Percentiles rank a stretch among this genome's conserved stretches.
Conservation (phyloP, 2,113 vertebrate species). For the Panurus biarmicus region DNA sequence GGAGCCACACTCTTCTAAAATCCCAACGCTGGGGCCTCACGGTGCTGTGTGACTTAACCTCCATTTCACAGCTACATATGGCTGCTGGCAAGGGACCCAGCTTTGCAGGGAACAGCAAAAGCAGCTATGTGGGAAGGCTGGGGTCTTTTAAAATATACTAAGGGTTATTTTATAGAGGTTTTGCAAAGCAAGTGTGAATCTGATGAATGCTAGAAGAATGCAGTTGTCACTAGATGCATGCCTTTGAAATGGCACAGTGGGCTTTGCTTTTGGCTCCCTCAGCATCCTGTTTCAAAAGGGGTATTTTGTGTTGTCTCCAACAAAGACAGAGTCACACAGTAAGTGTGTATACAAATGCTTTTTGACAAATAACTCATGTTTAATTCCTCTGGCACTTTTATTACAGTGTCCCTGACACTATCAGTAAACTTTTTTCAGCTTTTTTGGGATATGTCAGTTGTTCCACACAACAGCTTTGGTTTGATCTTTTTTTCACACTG, state of each 20-base stretch:
- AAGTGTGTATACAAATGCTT: not conserved
- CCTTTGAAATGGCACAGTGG: not conserved
- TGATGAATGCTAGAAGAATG: not conserved
- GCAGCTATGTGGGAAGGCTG: not conserved
- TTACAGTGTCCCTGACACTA: not conserved
- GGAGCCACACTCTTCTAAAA: not conserved
- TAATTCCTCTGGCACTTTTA: not conserved
- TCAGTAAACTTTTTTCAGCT: not conserved
- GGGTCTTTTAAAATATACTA: not conserved
- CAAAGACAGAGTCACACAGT: not conserved
- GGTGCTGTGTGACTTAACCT: not conserved
- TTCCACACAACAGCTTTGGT: not conserved
- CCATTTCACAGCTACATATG: not conserved
- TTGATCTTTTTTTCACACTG: not conserved
- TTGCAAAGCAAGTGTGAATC: not conserved
- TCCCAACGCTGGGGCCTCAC: not conserved
- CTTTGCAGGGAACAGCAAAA: not conserved
- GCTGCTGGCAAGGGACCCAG: not conserved
- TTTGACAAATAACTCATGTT: not conserved
- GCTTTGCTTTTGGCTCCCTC: not conserved
- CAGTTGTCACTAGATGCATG: not conserved
- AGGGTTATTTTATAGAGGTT: not conserved
- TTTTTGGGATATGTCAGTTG: not conserved
- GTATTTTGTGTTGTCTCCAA: not conserved
- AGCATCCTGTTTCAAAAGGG: not conserved